phyloP scores from a whole-genome alignment of 2,888 invertebrate species.

The Amiota mariae region DNA sequence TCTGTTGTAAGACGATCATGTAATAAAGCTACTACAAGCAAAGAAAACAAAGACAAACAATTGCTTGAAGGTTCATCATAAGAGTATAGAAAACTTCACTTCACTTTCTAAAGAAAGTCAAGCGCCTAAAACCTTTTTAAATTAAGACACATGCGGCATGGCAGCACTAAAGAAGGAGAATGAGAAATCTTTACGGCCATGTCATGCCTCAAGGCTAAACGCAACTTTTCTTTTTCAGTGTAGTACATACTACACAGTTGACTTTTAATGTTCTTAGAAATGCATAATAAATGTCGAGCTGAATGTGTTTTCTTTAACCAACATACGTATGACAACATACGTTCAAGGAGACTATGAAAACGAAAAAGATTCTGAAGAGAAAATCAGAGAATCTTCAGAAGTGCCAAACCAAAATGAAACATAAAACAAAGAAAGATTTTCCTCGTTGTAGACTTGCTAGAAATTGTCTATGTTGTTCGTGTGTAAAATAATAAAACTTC shows the following conservation, averaged over 20 bases:
- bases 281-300: neutral
- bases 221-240: neutral
- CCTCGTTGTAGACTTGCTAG: neutral
- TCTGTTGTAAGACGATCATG: conserved; percentile 18
- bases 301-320: too few relatives aligned
- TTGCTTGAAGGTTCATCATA: neutral
- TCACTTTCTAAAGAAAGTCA: conserved; percentile 1
- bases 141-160: conserved; percentile 14
- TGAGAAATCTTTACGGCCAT: neutral
- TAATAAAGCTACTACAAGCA: neutral
- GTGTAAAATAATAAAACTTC: conserved; percentile 17
- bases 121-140: neutral
- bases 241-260: neutral
- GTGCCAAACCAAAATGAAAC: too few relatives aligned
- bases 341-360: too few relatives aligned
- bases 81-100: neutral
- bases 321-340: too few relatives aligned
- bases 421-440: too few relatives aligned
- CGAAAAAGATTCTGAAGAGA: too few relatives aligned
- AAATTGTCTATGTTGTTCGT: conserved; percentile 24
- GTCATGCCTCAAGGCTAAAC: conserved; percentile 9
- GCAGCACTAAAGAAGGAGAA: too few relatives aligned
- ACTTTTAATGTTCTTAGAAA: conserved; percentile 5
- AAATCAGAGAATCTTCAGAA: too few relatives aligned
- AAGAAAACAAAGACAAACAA: neutral